These are phyloP conservation scores for Seriola quinqueradiata DNA, from an alignment of 2,113 vertebrate species.

Conservation along the genomic window DNA sequence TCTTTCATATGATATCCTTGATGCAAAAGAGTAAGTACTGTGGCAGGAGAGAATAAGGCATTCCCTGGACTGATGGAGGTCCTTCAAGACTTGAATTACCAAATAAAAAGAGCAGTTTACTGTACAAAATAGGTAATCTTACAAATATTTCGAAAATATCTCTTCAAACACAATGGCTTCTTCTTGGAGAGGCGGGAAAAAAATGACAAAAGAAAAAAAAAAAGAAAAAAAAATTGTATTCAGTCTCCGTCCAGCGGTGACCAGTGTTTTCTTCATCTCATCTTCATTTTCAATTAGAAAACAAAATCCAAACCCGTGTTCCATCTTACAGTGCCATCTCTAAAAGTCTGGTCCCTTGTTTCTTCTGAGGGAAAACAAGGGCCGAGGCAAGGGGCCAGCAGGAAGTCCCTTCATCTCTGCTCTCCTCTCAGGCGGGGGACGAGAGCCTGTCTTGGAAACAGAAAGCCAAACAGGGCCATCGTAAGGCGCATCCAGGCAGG, in stretches of 20 bases:
- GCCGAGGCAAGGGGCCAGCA: constrained; percentile 29
- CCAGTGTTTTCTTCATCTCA: constrained; percentile 73
- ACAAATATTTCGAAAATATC: constrained; percentile 85
- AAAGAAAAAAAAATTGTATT: constrained; percentile 35
- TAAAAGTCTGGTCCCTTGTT: constrained; percentile 67
- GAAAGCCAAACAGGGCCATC: constrained; percentile 71
- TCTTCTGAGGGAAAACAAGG: constrained; percentile 31
- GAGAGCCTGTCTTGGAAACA: constrained; percentile 73
- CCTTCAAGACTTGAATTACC: constrained; percentile 78
- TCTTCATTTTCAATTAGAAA: constrained; percentile 72
- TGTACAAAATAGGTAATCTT: constrained; percentile 86
- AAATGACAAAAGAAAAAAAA: background rate
- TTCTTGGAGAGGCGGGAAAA: constrained; percentile 67
- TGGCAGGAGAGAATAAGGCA: constrained; percentile 83
- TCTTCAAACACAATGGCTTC: constrained; percentile 85
- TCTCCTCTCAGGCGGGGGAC: constrained; percentile 66
- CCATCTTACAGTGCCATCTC: constrained; percentile 83
- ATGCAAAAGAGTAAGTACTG: constrained; percentile 59
- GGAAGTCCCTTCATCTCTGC: constrained; percentile 75
- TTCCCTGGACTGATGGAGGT: constrained; percentile 81
- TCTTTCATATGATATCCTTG: constrained; percentile 48
- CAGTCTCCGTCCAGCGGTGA: constrained; percentile 83
- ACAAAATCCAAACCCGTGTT: constrained; percentile 80
- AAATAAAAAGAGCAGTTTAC: constrained; percentile 79
- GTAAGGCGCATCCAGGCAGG: constrained; percentile 81